Base-by-base conservation (phyloP, 92 coral and sea anemone genomes). In the Porites cylindrica region DNA sequence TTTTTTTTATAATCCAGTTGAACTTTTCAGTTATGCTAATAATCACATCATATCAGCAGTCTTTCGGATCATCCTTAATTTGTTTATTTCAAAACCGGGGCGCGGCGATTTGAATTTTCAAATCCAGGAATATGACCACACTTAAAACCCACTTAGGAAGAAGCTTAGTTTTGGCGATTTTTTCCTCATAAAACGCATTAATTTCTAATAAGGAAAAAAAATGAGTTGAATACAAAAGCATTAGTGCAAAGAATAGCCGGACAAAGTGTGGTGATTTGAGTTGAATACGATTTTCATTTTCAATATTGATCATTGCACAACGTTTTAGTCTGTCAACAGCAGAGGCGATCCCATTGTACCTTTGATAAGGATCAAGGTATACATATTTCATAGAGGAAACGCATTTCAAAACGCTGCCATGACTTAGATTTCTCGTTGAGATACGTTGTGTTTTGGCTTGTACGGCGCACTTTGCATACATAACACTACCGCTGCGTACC, bases 321-420 rank as follows among this genome's bases (percentile, higher is more conserved):
- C 61, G 51, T 52, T 56, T 16, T 70, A 75, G 75, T 51, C 83
- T 88, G 75, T 84, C 92, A 85, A 88, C 95, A 82, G 85, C 84
- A 38, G 88, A 85, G 80, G 92, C 83, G 77, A 88, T 88, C 93
- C 67, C 81, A 90, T 92, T 89, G 91, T 77, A 75, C 80, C 79
- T 82, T 72, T 81, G 71, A 78, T 89, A 89, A 89, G 72, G 82
- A 91, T 89, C 91, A 71, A 11, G 50, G 66, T 87, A 75, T 92
- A 90, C 93, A 92, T 90, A 89, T 92, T 88, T 82, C 91, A 89
- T 85, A 78, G 71, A 92, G 95, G 95, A 92, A 92, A 86, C 93
- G 76, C 79, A 82, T 90, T 92, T 90, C 93, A 80, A 82, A 78
- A 75, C 73, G 73, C 93, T 90, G 89, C 91, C 91, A 89, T 86